Evolutionary conservation across 2,797 vertebrate genomes (phyloP).

Genomic region (Columba guinea): DNA sequence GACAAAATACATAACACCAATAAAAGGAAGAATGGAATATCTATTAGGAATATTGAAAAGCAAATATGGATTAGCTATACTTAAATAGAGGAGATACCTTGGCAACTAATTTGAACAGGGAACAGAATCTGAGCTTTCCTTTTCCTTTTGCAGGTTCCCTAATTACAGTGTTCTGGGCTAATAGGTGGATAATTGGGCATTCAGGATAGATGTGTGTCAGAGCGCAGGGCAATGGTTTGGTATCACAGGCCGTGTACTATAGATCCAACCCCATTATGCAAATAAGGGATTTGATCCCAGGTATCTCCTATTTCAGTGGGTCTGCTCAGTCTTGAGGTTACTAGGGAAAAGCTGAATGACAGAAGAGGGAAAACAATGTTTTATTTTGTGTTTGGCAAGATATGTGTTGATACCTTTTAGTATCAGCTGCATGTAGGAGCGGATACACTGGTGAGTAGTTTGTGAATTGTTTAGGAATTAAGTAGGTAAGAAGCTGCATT

Average conservation of each 20-base stretch:
- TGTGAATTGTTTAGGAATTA: not conserved
- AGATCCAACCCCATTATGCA: not conserved
- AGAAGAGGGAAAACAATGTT: not conserved
- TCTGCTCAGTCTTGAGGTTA: not conserved
- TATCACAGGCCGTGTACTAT: not conserved
- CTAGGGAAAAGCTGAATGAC: not conserved
- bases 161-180: not conserved
- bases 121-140: not conserved
- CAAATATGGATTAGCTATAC: not conserved
- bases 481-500: not conserved
- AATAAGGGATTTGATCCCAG: not conserved
- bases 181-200: not conserved
- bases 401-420: accelerated
- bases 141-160: not conserved
- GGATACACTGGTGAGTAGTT: not conserved
- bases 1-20: not conserved
- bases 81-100: not conserved
- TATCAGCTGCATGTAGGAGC: not conserved
- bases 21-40: not conserved
- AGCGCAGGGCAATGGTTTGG: too few relatives aligned
- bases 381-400: not conserved
- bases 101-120: not conserved
- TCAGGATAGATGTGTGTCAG: not conserved
- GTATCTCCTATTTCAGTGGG: not conserved
- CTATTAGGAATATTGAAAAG: not conserved